Conservation (phyloP, 2,113 vertebrate genomes). For the Podilymbus podiceps region DNA sequence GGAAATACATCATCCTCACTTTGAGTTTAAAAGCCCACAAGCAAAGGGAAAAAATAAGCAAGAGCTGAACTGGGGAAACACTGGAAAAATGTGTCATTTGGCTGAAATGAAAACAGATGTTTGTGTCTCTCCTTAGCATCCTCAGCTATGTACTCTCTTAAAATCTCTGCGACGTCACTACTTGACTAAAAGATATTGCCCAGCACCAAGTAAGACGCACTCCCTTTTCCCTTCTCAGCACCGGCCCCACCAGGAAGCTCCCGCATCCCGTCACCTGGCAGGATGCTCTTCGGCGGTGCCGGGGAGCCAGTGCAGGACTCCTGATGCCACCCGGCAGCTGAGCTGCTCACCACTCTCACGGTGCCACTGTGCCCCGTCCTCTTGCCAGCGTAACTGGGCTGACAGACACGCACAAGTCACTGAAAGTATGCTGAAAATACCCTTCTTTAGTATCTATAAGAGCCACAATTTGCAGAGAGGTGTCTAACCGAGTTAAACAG, state of each 20-base stretch:
- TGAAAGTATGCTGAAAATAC: background rate
- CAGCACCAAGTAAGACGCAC: fast-evolving
- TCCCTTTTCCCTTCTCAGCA: background rate
- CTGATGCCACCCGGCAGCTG: background rate
- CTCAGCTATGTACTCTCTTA: background rate
- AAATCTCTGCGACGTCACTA: background rate
- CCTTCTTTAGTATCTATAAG: background rate
- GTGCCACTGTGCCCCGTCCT: background rate
- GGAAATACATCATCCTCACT: background rate
- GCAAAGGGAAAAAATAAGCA: background rate
- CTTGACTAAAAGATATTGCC: background rate
- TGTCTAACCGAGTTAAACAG: background rate
- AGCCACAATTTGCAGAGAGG: background rate
- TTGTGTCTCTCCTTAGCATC: background rate
- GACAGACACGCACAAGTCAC: background rate
- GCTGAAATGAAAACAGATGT: background rate
- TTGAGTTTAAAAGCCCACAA: background rate
- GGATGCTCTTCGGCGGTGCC: background rate
- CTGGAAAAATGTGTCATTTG: background rate
- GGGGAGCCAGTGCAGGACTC: background rate
- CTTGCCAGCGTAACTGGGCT: background rate
- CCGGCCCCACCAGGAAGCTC: background rate
- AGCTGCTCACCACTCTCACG: background rate
- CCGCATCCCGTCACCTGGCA: background rate
- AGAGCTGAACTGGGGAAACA: background rate